Evolutionary conservation across 2,797 vertebrate genomes (phyloP), one percentile per base, ranked within the genome.

Genomic region (Acridotheres tristis): DNA sequence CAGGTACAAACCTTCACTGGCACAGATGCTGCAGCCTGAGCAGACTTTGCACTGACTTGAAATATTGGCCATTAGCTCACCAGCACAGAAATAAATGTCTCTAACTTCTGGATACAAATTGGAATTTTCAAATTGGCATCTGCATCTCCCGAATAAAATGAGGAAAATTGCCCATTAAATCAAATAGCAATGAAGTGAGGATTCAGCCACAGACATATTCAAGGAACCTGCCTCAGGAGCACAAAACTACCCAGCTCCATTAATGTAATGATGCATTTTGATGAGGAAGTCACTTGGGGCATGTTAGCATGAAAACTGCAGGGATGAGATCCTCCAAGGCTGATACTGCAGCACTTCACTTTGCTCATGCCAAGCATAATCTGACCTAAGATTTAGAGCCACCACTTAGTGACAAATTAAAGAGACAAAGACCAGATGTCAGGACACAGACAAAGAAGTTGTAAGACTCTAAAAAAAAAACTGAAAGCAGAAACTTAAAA

Each of bases 121-220:
- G 50, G 50, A 80, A 53, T 75, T 81, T 94, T 86, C 67, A 62
- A 79, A 81, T 72, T 36, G 85, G 69, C 73, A 58, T 93, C 89
- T 89, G 82, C 73, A 75, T 84, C 80, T 69, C 26, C 80, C 36
- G 73, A 91, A 91, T 76, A 82, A 95, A 95, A 81, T 9, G 54
- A 69, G 76, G 94, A 40, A 78, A 96, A 94, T 71, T 76, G 74
- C 45, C 72, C 89, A 86, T 89, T 93, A 86, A 94, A 91, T 85
- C 85, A 94, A 89, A 69, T 1, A 43, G 61, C 79, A 71, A 71
- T 30, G 59, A 86, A 86, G 69, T 43, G 71, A 36, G 71, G 79
- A 83, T 22, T 62, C 38, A 93, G 82, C 62, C 30, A 8, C 89
- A 92, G 82, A 26, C 29, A 42, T 3, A 58, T 16, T 18, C 50